Base-by-base conservation (phyloP, 1,140 invertebrate genomes). In the Cylas formicarius region DNA sequence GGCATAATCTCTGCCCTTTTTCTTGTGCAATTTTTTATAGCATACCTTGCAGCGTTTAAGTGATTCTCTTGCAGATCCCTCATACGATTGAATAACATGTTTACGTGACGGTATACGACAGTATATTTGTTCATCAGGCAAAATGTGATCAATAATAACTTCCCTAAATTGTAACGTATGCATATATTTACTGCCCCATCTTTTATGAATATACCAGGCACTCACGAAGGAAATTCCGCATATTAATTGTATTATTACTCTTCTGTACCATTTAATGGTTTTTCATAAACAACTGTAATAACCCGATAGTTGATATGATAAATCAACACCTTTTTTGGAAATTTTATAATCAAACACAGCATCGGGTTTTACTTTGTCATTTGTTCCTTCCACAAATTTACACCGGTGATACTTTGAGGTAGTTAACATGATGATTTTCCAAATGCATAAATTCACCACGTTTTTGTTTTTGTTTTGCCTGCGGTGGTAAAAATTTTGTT, bases 281-380 rank as follows among this genome's bases (percentile, higher is more conserved):
- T 44, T 37, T 28, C 37, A 32, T n/a, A 48, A 21, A 18, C 7
- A 27, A 20, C 18, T 38, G 35, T 39, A 38, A 14, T 39, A 45
- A 28, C 6, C 10, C 7, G 34, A 38, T 19, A 45, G n/a, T 29
- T 45, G 43, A 23, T 45, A 34, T 9, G 13, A 18, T 10, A 38
- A 13, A 24, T 45, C 34, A 29, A 45, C 43, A 9, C 36, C 42
- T 17, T 44, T 22, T 22, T 43, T 43, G 23, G 4, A 29, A 11
- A 27, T 34, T 18, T 43, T 43, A 32, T 43, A 43, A 13, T 43
- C 29, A 16, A 43, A 34, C 14, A 22, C 14, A 17, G 10, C 8
- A 6, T 22, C 24, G 11, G 31, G 31, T n/a, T n/a, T n/a, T n/a
- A n/a, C 11, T 33, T 34, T 16, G 9, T n/a, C 13, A n/a, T 21